Percentiles rank a stretch among this genome's conserved stretches.
phyloP scores from a whole-genome alignment of 2,797 vertebrate genomes.

The Lacerta viridis region DNA sequence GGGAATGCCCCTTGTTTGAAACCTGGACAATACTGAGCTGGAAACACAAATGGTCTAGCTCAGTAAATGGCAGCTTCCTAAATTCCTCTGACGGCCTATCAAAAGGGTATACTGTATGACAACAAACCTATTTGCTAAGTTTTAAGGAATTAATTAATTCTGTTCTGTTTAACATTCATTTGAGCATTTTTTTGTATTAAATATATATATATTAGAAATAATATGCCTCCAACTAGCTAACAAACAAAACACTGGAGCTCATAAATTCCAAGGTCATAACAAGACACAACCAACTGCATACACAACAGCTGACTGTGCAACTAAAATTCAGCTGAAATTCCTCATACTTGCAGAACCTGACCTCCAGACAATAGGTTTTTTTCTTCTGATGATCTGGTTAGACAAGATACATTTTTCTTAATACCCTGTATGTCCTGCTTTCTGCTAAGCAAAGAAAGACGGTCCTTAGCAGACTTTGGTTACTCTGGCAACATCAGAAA shows the following conservation, averaged over 20 bases:
- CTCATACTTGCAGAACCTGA: rapidly evolving
- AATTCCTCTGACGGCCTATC: background rate
- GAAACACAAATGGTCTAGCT: too few species aligned
- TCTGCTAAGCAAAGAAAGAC: background rate
- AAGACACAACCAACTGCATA: background rate
- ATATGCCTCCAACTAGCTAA: background rate
- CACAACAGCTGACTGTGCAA: background rate
- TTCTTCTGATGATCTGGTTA: background rate
- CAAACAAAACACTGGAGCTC: too few species aligned
- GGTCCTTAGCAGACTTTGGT: background rate
- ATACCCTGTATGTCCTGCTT: constrained; percentile 25
- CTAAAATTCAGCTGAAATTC: background rate
- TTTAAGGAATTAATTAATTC: background rate
- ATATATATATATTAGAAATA: background rate
- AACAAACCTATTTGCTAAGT: background rate
- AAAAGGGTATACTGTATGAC: background rate
- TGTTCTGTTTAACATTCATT: background rate
- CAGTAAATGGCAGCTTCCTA: too few species aligned
- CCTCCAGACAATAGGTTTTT: background rate
- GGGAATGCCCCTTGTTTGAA: too few species aligned
- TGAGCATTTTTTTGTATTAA: background rate
- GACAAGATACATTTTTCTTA: background rate
- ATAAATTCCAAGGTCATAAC: background rate
- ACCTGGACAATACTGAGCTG: too few species aligned
- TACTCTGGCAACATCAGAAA: background rate